Percentiles rank a stretch among this genome's conserved stretches.
These are phyloP conservation scores for Tinamus guttatus DNA, from an alignment of 2,113 vertebrate genomes.

Conservation along the genomic window DNA sequence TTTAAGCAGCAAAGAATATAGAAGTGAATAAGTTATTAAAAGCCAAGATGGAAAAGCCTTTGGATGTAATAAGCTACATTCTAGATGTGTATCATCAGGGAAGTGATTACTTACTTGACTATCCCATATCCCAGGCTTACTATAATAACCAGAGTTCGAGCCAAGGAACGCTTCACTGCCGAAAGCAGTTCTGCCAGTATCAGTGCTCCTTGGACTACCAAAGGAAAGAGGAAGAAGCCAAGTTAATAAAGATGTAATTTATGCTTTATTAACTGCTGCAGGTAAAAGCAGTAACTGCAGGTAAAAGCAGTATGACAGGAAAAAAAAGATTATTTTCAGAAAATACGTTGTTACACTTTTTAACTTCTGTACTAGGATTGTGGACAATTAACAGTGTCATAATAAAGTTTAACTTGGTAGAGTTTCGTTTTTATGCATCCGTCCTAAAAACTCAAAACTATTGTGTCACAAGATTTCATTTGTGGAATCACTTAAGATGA, in stretches of 20 bases:
- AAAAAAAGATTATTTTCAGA: not conserved
- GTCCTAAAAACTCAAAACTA: not conserved
- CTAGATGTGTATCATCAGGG: not conserved
- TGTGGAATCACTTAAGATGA: not conserved
- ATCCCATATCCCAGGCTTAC: constrained; percentile 96
- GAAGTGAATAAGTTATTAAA: not conserved
- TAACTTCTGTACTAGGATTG: not conserved
- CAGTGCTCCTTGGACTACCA: constrained; percentile 88
- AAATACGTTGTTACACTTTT: not conserved
- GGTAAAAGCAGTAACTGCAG: not conserved
- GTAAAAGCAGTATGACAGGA: not conserved
- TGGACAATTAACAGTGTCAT: not conserved
- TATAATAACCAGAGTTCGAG: constrained; percentile 93
- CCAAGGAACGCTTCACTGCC: constrained; percentile 91
- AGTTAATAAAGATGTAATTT: not conserved
- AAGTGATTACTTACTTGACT: constrained; percentile 87
- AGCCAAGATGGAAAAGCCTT: not conserved
- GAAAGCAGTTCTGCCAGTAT: constrained; percentile 94
- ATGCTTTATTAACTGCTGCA: not conserved
- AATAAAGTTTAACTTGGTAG: not conserved
- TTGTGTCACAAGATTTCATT: rapidly evolving
- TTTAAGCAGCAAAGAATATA: not conserved
- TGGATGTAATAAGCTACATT: not conserved
- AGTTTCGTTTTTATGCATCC: not conserved
- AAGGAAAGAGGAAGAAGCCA: not conserved